These are phyloP conservation scores for Blastomussa wellsi DNA, from an alignment of 92 coral and sea anemone genomes.

Conservation along the genomic window DNA sequence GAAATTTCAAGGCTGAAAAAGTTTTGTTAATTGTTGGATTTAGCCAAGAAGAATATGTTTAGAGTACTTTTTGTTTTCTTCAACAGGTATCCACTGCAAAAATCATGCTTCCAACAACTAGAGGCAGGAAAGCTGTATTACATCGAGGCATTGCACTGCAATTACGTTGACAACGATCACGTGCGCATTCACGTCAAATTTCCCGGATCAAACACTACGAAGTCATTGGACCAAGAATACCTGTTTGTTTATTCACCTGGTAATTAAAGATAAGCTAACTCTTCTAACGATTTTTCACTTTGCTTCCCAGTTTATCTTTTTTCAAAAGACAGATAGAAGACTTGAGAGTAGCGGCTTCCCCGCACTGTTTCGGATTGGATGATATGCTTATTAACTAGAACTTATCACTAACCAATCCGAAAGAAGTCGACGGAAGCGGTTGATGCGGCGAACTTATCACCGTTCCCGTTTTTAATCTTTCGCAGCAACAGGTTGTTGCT, in stretches of 20 bases:
- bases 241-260: slow-evolving; percentile 60
- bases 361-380: too few species aligned
- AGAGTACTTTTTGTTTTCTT: background rate
- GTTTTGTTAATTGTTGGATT: background rate
- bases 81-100: slow-evolving; percentile 58
- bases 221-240: slow-evolving; percentile 21
- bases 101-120: slow-evolving; percentile 56
- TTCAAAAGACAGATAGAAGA: too few species aligned
- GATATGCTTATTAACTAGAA: too few species aligned
- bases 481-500: too few species aligned
- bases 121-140: slow-evolving; percentile 58
- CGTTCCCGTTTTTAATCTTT: too few species aligned
- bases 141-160: slow-evolving; percentile 73
- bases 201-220: slow-evolving; percentile 51
- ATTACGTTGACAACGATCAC: slow-evolving; percentile 57
- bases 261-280: background rate
- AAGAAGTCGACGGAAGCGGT: too few species aligned
- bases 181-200: slow-evolving; percentile 55
- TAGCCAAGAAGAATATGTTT: background rate
- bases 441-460: too few species aligned
- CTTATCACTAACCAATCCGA: too few species aligned
- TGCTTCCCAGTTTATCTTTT: too few species aligned
- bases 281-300: background rate
- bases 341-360: too few species aligned
- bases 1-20: background rate